Conservation (phyloP, 2,797 vertebrate genomes). For the Sebastes glaucus region DNA sequence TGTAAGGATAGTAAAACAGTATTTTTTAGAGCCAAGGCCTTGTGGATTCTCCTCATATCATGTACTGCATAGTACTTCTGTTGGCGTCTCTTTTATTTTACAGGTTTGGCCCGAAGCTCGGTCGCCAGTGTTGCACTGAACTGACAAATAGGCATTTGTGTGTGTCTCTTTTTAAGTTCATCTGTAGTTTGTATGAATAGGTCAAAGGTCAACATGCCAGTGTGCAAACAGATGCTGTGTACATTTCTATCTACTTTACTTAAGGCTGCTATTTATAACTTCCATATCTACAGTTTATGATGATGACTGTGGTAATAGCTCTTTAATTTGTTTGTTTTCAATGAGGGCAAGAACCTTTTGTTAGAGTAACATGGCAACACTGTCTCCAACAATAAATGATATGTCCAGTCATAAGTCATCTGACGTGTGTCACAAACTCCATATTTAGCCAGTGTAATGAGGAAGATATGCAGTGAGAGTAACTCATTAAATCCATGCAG, state of each 20-base stretch:
- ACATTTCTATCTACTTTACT: neutral
- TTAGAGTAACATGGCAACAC: slow-evolving; percentile 9
- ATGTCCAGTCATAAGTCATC: slow-evolving; percentile 24
- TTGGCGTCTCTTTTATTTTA: neutral
- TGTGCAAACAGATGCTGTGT: neutral
- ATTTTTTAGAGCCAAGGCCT: neutral
- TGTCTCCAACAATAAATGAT: slow-evolving; percentile 8
- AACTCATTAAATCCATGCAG: slow-evolving; percentile 29
- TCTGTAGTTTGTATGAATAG: neutral
- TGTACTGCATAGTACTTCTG: neutral
- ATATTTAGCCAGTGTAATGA: slow-evolving; percentile 53
- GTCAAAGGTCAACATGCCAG: too few relatives aligned
- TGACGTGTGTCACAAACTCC: slow-evolving; percentile 23
- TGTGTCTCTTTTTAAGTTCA: neutral
- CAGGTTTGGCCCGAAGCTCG: neutral
- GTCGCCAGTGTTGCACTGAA: neutral
- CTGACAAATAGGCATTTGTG: neutral
- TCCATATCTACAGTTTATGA: neutral
- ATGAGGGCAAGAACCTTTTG: slow-evolving; percentile 1
- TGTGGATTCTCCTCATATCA: neutral
- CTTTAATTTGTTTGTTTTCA: slow-evolving; percentile 6
- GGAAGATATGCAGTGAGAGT: slow-evolving; percentile 44
- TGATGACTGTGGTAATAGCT: neutral
- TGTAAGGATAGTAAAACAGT: neutral
- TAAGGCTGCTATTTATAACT: neutral